Evolutionary conservation across 2,113 vertebrate species (phyloP).

Genomic region (Leptodactylus fuscus): DNA sequence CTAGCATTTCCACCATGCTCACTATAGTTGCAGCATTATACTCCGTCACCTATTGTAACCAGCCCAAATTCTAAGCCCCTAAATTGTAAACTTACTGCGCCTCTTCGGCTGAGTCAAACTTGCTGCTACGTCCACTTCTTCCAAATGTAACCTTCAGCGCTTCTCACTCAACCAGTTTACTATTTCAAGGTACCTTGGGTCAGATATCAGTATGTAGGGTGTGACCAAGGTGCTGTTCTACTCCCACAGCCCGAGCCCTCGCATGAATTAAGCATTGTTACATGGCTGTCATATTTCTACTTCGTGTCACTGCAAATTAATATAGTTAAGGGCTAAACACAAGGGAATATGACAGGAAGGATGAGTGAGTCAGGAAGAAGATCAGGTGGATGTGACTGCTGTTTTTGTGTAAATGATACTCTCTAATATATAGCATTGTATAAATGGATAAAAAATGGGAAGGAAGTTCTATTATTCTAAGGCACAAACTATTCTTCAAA

Average conservation of each 20-base stretch:
- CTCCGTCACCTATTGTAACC: no score
- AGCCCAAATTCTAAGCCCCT: neutral
- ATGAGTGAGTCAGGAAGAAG: neutral
- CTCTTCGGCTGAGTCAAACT: neutral
- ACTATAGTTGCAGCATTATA: no score
- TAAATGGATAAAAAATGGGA: neutral
- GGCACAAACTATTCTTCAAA: neutral
- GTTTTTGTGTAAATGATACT: neutral
- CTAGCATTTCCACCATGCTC: neutral
- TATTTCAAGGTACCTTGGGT: conserved; percentile 1
- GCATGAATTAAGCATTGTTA: conserved; percentile 50
- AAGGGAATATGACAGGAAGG: neutral
- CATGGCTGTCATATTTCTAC: conserved; percentile 12
- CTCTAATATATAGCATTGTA: neutral
- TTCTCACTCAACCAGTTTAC: conserved; percentile 46
- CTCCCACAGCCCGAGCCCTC: conserved; percentile 24
- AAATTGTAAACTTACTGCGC: neutral
- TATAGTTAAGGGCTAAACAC: neutral
- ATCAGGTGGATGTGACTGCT: neutral
- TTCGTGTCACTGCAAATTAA: conserved; percentile 8
- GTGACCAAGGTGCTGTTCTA: conserved; percentile 27
- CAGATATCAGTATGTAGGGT: conserved; percentile 44
- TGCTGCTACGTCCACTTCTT: neutral
- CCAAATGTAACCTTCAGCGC: conserved; percentile 1
- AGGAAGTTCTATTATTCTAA: neutral